phyloP scores from a whole-genome alignment of 2,888 invertebrate species.

The Sinohyriopsis cumingii region DNA sequence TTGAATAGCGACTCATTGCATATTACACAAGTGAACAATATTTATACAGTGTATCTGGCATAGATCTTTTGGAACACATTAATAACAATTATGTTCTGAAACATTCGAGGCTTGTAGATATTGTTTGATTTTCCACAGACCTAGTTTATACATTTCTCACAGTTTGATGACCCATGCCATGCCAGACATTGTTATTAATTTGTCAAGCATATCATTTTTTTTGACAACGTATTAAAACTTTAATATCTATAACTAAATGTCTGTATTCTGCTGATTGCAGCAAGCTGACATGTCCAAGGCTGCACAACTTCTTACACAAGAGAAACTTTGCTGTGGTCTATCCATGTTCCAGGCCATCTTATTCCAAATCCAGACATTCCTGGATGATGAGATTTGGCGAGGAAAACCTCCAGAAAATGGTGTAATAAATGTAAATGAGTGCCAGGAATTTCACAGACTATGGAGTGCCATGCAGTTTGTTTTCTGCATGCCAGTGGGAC shows the following conservation, averaged over 20 bases:
- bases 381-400: constrained; percentile 83
- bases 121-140: too few relatives aligned
- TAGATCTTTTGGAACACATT: too few relatives aligned
- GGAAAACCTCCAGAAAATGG: constrained; percentile 88
- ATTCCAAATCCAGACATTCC: constrained; percentile 86
- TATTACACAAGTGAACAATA: too few relatives aligned
- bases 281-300: constrained; percentile 96
- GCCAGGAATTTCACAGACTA: constrained; percentile 92
- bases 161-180: too few relatives aligned
- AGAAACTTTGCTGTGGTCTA: constrained; percentile 96
- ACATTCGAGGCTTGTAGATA: too few relatives aligned
- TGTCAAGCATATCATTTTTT: too few relatives aligned
- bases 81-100: too few relatives aligned
- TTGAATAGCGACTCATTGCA: too few relatives aligned
- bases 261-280: constrained; percentile 73
- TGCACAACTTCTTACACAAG: constrained; percentile 85
- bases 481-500: constrained; percentile 96
- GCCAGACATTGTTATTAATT: too few relatives aligned
- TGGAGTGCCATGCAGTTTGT: constrained; percentile 99
- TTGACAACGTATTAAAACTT: too few relatives aligned
- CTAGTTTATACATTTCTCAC: too few relatives aligned
- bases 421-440: constrained; percentile 96
- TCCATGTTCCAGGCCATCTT: constrained; percentile 97
- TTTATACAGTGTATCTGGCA: too few relatives aligned
- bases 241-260: background rate